Evolutionary conservation across 2,797 vertebrate genomes (phyloP).

Genomic region (Columba guinea): DNA sequence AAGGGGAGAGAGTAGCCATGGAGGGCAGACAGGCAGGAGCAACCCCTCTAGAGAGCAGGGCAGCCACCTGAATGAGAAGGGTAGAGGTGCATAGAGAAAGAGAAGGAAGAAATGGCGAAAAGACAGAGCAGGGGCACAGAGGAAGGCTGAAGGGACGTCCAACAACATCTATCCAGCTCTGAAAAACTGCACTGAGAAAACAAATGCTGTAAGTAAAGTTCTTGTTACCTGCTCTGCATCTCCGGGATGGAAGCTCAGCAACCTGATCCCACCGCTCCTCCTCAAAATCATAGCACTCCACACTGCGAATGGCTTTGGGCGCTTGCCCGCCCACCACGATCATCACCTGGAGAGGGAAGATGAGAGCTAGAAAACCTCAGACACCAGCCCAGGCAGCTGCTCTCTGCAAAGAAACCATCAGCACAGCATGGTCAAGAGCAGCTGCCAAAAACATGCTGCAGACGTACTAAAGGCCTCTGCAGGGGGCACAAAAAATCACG

Average conservation of each 20-base stretch:
- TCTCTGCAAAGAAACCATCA: background rate
- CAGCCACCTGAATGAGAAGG: background rate
- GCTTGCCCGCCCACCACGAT: constrained; percentile 97
- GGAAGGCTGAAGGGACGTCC: background rate
- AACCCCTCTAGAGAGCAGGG: background rate
- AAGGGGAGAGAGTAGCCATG: background rate
- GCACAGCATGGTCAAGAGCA: background rate
- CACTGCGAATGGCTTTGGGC: constrained; percentile 94
- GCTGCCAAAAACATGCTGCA: background rate
- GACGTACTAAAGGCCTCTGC: background rate
- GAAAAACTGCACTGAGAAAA: background rate
- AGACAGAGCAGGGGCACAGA: background rate
- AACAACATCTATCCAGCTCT: background rate
- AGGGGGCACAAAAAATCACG: background rate
- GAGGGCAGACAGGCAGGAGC: background rate
- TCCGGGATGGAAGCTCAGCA: constrained; percentile 91
- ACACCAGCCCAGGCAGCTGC: background rate
- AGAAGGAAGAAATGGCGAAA: background rate
- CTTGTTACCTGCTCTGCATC: constrained; percentile 89
- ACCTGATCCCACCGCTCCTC: constrained; percentile 97
- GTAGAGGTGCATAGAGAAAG: background rate
- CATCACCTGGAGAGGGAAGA: constrained; percentile 87
- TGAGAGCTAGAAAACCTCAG: background rate
- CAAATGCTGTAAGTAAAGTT: background rate
- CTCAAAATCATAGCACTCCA: constrained; percentile 97